A percentile compares a stretch with the other conserved stretches of the same genome.
Evolutionary conservation across 1,140 invertebrate genomes (phyloP).

Genomic region (Wasmannia auropunctata): DNA sequence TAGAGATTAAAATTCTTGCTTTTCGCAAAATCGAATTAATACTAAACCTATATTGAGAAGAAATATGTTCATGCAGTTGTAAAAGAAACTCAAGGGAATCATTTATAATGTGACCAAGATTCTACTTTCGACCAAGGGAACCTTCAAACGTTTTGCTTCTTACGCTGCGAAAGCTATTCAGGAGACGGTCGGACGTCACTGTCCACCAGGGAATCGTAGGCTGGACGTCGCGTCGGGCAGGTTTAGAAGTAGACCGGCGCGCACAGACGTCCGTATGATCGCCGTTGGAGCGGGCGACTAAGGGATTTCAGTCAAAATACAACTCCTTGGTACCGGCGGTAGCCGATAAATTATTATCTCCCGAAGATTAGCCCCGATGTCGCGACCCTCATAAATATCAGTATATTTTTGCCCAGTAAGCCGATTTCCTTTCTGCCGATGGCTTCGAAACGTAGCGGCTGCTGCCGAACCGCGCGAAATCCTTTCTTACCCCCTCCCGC

Average conservation of each 20-base stretch:
- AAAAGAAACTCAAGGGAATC: not conserved
- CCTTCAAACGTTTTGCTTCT: not conserved
- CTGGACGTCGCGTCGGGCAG: not conserved
- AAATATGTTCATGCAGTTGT: not conserved
- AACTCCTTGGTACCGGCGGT: constrained; percentile 66
- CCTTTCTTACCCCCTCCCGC: constrained; percentile 63
- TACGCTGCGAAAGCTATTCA: not conserved
- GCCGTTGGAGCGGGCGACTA: constrained; percentile 59
- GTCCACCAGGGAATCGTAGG: not conserved
- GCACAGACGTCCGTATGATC: constrained; percentile 63
- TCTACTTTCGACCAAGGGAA: not conserved
- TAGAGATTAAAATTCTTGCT: not conserved
- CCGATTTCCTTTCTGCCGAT: constrained; percentile 84
- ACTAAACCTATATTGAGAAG: not conserved
- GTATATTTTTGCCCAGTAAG: constrained; percentile 83
- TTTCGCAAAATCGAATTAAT: not conserved
- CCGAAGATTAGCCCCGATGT: constrained; percentile 84
- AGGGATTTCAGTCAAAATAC: constrained; percentile 79
- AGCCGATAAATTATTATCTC: constrained; percentile 85
- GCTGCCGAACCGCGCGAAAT: constrained; percentile 82
- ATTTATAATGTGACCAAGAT: not conserved
- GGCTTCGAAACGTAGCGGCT: constrained; percentile 80
- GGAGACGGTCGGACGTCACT: not conserved
- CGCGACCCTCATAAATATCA: constrained; percentile 85
- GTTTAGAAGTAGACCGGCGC: constrained; percentile 42